Evolutionary conservation across 2,113 vertebrate genomes (phyloP), one percentile per base, ranked within the genome.

Genomic region (Corythoichthys intestinalis): DNA sequence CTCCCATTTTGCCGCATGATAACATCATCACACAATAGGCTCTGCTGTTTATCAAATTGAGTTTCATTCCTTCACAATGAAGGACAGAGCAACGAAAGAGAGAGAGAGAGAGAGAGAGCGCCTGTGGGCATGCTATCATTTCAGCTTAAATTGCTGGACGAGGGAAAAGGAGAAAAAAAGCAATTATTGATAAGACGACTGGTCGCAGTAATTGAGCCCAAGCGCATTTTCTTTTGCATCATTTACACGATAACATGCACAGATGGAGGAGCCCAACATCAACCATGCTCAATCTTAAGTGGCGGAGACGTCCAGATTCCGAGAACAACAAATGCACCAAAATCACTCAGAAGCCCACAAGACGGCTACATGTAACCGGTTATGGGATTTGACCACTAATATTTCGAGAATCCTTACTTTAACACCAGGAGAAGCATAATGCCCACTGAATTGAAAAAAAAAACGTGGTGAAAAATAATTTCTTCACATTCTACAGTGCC

Each of bases 141-240:
- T 73, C 71, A 62, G 41, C 63, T 67, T 66, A 71, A 57, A 74
- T 75, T 76, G 56, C 66, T 54, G 56, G 70, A 79, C 64, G 4
- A 28, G 6, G 17, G 17, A 14, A 7, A 11, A 28, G 3, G 2
- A 7, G 4, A 2, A 13, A 49, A 78, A 79, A 84, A 83, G 75
- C 85, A 88, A 85, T 83, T 80, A 81, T 79, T 79, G 52, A 86
- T 73, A 83, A 83, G 83, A 66, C 83, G 59, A 76, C 66, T 70
- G 44, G 37, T 56, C 72, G n/a, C 49, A 47, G 78, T 84, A 71
- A 86, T 79, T 75, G 77, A 86, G 82, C 47, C 75, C 80, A 66
- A 67, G 44, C 70, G 75, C 65, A 56, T 65, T 84, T 77, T 28
- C 34, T 46, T 54, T 73, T 65, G 52, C 65, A 64, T 82, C 69